Conservation (phyloP, 2,113 vertebrate species). For the Struthidea cinerea region DNA sequence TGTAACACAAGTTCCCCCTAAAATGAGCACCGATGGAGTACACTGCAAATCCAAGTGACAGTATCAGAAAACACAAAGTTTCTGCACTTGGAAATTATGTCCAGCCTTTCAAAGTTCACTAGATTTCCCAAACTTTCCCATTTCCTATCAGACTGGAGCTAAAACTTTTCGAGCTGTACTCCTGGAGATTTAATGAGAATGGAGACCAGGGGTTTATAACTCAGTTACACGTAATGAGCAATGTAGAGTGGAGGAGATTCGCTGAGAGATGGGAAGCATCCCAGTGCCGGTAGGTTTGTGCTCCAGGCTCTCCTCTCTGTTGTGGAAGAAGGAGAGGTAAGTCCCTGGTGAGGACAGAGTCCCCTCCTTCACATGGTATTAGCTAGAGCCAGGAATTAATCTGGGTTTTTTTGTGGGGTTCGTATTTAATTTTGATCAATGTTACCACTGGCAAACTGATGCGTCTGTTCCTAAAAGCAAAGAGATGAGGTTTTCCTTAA, state of each 20-base stretch:
- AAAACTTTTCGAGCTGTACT: neutral
- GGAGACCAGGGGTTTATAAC: neutral
- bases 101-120: neutral
- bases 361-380: rapidly evolving
- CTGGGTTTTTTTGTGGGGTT: neutral
- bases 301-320: neutral
- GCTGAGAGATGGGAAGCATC: neutral
- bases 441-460: neutral
- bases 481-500: neutral
- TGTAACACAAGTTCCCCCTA: neutral
- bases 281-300: neutral
- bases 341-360: neutral
- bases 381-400: neutral
- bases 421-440: neutral
- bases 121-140: neutral
- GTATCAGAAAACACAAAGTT: neutral
- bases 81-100: neutral
- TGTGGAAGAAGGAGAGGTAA: neutral
- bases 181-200: neutral
- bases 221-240: neutral
- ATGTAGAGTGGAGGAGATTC: neutral
- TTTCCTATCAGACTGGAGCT: neutral
- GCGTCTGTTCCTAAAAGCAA: neutral
- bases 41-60: neutral
- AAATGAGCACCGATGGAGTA: neutral